Base-by-base conservation (phyloP, 2,797 vertebrate genomes). In the Acipenser transmontanus region DNA sequence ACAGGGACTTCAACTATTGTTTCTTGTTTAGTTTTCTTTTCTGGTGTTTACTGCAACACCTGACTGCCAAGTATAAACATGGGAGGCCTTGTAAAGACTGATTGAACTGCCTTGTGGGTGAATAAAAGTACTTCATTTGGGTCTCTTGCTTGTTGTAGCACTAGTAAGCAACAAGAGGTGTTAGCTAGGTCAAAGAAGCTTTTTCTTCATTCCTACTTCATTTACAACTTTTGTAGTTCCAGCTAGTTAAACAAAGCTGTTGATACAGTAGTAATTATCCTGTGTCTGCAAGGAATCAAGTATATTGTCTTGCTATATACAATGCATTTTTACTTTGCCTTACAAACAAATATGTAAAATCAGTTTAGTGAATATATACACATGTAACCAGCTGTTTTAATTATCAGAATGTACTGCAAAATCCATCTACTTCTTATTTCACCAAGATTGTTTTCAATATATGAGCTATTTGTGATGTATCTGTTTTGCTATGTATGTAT, bases 181-280 rank as follows among this genome's bases (percentile, higher is more conserved):
- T 83, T 81, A 83, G 81, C 77, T 81, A 81, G 86, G 88, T 89
- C 91, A 89, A 91, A 91, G 87, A 74, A 83, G 78, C 76, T 73
- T 49, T 70, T 76, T 72, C 70, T 34, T 34, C 34, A 34, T 34
- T 34, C 3, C 34, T 34, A 34, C 34, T 34, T 34, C 0, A 34
- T 34, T 34, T 34, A 34, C 34, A 34, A 4, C 34, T 34, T 34
- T 34, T 34, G 34, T 34, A 34, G 34, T 34, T 34, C 34, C 34
- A 34, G 34, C 34, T 34, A 34, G 34, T 34, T 34, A 48, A 65
- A 60, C 62, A 74, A 74, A 69, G 47, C 49, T 70, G 62, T 79
- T 72, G 71, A 74, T 71, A 73, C 72, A 68, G 56, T 69, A 71
- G 63, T 57, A 61, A 52, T 73, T 70, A 65, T 70, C 61, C 50